phyloP scores from a whole-genome alignment of 2,113 vertebrate genomes.

The Pyxicephalus adspersus region DNA sequence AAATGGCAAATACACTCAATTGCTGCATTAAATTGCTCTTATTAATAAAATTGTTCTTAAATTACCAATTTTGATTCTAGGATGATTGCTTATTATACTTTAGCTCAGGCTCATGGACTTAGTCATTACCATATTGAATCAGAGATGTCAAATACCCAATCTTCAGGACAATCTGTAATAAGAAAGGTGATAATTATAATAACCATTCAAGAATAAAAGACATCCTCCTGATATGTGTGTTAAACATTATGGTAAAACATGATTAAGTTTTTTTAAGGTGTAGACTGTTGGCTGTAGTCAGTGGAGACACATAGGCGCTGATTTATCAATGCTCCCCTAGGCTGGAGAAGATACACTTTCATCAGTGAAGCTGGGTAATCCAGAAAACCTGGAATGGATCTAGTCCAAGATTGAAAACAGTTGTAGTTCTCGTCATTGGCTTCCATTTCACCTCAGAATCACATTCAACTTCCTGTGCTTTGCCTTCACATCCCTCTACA shows the following conservation, averaged over 20 bases:
- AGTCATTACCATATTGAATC: conserved; percentile 29
- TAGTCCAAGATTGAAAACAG: too few species aligned
- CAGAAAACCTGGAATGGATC: too few species aligned
- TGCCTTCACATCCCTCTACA: too few species aligned
- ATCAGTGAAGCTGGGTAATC: too few species aligned
- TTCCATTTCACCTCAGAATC: too few species aligned
- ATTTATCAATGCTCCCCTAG: too few species aligned
- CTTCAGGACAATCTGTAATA: conserved; percentile 6
- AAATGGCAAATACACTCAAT: conserved; percentile 61
- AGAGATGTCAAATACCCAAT: conserved; percentile 11
- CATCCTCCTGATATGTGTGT: background rate
- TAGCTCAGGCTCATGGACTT: conserved; percentile 15
- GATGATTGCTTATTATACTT: conserved; percentile 28
- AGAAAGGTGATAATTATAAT: background rate
- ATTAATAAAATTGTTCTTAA: conserved; percentile 46
- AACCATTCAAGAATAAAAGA: background rate
- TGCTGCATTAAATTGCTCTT: conserved; percentile 58
- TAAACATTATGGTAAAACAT: conserved; percentile 2
- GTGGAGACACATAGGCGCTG: too few species aligned
- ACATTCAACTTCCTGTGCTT: too few species aligned
- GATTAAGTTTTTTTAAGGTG: too few species aligned
- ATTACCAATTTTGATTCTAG: conserved; percentile 35
- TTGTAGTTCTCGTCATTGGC: too few species aligned
- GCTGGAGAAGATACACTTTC: too few species aligned
- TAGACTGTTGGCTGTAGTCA: too few species aligned